Conservation (phyloP, 2,113 vertebrate genomes). For the Ibidorhyncha struthersii region DNA sequence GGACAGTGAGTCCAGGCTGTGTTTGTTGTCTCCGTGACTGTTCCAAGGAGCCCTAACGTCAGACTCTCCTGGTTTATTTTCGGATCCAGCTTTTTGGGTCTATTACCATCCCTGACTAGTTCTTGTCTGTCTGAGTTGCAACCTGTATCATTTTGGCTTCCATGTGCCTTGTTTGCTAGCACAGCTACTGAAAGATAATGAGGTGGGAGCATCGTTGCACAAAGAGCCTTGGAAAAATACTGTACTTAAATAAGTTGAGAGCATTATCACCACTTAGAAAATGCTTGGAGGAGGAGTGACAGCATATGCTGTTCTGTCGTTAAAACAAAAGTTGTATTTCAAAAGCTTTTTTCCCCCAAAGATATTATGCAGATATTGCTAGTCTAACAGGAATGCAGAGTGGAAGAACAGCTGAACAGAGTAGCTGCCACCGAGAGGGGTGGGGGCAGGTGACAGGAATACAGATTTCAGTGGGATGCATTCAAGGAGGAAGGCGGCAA, state of each 20-base stretch:
- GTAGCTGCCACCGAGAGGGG: background rate
- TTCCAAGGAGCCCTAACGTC: background rate
- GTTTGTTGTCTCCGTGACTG: background rate
- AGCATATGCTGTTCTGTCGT: constrained; percentile 45
- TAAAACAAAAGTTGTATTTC: constrained; percentile 55
- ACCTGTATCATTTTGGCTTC: background rate
- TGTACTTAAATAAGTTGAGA: constrained; percentile 25
- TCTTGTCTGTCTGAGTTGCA: background rate
- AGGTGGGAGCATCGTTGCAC: background rate
- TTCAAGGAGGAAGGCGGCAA: background rate
- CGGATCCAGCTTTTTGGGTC: background rate
- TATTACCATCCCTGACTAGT: background rate
- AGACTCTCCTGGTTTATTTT: background rate
- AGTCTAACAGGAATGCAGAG: background rate
- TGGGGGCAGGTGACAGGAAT: constrained; percentile 46
- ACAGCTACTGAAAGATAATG: background rate
- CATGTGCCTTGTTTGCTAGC: background rate
- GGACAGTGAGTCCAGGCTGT: background rate
- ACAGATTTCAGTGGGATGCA: constrained; percentile 35
- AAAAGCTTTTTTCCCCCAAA: background rate
- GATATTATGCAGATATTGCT: background rate
- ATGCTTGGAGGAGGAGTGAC: constrained; percentile 29
- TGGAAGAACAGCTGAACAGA: constrained; percentile 15
- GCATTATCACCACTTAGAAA: constrained; percentile 30
- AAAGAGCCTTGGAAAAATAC: constrained; percentile 47